A percentile compares a stretch with the other conserved stretches of the same genome.
These are phyloP conservation scores for Astyanax mexicanus DNA, from an alignment of 2,797 vertebrate genomes.

Conservation along the genomic window DNA sequence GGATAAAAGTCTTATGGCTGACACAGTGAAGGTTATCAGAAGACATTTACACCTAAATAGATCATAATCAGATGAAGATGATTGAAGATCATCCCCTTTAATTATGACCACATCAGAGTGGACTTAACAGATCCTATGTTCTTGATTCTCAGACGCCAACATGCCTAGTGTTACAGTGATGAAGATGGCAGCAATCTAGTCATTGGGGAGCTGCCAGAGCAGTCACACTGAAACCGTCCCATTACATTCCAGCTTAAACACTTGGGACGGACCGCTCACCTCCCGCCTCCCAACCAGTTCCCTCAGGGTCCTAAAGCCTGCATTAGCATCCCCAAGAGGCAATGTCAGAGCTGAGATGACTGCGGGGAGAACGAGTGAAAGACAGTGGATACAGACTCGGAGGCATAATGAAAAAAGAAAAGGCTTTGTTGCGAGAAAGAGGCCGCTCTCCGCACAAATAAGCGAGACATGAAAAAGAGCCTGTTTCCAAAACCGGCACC, in stretches of 20 bases:
- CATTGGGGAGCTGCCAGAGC: constrained; percentile 7
- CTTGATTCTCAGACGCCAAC: background rate
- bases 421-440: background rate
- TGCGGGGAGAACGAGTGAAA: background rate
- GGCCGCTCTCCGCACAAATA: background rate
- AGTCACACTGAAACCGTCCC: constrained; percentile 31
- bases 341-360: constrained; percentile 1
- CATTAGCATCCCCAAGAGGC: background rate
- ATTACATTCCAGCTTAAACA: constrained; percentile 21
- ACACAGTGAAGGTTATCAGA: background rate
- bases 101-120: background rate
- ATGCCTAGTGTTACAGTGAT: background rate
- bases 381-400: background rate
- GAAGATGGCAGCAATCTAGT: constrained; percentile 14
- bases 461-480: background rate
- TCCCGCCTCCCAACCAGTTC: background rate
- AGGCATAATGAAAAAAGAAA: background rate
- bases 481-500: background rate
- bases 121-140: background rate
- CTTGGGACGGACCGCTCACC: background rate
- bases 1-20: background rate
- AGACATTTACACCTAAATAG: background rate
- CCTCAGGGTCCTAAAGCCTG: constrained; percentile 11
- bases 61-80: too few relatives aligned
- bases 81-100: background rate